Evolutionary conservation across 1,140 invertebrate species (phyloP).

Genomic region (Cotesia glomerata): DNA sequence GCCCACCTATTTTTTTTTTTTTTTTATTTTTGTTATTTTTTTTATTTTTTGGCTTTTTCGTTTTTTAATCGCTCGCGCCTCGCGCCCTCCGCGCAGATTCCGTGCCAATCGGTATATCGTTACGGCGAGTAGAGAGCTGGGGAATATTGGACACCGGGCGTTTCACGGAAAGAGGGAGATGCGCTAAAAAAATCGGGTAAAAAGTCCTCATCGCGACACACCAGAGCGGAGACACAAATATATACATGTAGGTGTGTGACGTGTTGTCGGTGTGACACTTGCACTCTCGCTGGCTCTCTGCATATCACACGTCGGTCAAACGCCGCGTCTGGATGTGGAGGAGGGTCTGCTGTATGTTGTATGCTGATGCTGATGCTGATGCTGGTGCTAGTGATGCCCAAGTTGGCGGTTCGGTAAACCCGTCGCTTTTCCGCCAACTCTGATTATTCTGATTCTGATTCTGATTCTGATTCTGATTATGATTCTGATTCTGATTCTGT

Average conservation of each 20-base stretch:
- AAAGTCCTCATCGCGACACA: too few species aligned
- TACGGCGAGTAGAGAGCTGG: conserved; percentile 43
- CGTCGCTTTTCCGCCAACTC: neutral
- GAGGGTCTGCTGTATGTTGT: too few species aligned
- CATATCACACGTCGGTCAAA: conserved; percentile 57
- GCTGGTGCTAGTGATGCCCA: neutral
- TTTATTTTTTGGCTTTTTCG: conserved; percentile 1
- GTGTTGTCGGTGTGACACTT: neutral
- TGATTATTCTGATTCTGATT: neutral
- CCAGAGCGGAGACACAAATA: too few species aligned
- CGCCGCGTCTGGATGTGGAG: conserved; percentile 40
- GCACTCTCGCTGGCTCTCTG: conserved; percentile 38
- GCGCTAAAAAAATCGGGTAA: conserved; percentile 24
- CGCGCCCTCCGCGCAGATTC: conserved; percentile 29
- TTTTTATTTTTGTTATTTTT: conserved; percentile 34
- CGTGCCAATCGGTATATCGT: conserved; percentile 27
- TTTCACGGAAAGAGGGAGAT: conserved; percentile 43
- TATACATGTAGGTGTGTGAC: conserved; percentile 20
- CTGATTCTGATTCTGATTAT: neutral
- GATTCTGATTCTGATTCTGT: neutral
- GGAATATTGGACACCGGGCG: conserved; percentile 62
- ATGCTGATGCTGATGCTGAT: too few species aligned
- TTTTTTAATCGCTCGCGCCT: neutral
- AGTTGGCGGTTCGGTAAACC: conserved; percentile 20
- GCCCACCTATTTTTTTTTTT: conserved; percentile 46